These are phyloP conservation scores for Tholera decimalis DNA, from an alignment of 2,888 invertebrate genomes.

Conservation along the genomic window DNA sequence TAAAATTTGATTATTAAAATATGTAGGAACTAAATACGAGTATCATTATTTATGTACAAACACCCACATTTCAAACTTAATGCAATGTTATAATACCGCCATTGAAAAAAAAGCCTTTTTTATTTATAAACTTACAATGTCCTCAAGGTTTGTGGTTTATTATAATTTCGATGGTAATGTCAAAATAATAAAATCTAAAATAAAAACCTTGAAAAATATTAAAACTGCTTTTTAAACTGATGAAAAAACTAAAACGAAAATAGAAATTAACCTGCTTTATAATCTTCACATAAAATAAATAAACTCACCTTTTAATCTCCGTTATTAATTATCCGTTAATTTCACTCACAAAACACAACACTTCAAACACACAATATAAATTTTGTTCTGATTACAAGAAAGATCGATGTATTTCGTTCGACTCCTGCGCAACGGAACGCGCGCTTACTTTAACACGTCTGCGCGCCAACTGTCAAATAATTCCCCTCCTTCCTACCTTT, in stretches of 20 bases:
- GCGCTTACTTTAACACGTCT: slow-evolving; percentile 42
- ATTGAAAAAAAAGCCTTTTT: no score
- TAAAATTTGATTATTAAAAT: neutral
- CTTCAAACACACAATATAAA: slow-evolving; percentile 28
- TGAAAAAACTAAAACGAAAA: neutral
- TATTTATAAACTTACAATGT: no score
- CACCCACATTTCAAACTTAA: neutral
- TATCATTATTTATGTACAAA: slow-evolving; percentile 21
- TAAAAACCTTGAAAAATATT: no score
- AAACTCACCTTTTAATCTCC: slow-evolving; percentile 38
- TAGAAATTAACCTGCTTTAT: neutral
- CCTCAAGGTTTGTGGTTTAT: no score
- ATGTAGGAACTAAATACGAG: no score
- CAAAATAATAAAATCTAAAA: no score
- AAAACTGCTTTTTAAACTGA: neutral
- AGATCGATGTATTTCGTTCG: slow-evolving; percentile 39
- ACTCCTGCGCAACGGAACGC: slow-evolving; percentile 52
- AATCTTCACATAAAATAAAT: neutral
- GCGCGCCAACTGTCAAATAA: slow-evolving; percentile 44
- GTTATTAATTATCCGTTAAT: slow-evolving; percentile 26
- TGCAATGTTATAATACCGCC: neutral
- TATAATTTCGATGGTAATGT: no score
- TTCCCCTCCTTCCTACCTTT: slow-evolving; percentile 11
- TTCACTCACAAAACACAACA: slow-evolving; percentile 47
- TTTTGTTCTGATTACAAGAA: slow-evolving; percentile 12